Base-by-base conservation (phyloP, 2,797 vertebrate genomes). In the Pyrocephalus nanus region DNA sequence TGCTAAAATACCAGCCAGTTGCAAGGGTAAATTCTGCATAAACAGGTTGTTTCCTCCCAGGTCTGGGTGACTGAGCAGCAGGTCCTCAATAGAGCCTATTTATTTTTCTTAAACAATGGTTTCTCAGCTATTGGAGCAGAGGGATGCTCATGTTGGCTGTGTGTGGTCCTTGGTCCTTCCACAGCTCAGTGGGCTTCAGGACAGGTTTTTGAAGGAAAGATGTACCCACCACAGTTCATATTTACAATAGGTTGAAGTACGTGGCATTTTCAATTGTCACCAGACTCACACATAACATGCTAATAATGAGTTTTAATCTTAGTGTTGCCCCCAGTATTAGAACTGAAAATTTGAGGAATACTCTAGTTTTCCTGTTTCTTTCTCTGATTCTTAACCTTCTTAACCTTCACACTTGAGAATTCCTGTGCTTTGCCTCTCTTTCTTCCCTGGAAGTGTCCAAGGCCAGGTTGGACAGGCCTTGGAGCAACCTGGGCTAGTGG, bases 81-180 rank as follows among this genome's bases (percentile, higher is more conserved):
- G 65, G 32, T 11, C 27, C 61, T 69, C 47, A 47, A 20, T 10
- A 40, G 7, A 64, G 22, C 16, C 69, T 54, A 1, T 82, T 92
- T 60, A 32, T 27, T 53, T 61, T 71, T 40, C 62, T 92, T 32
- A 65, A 61, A 26, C 14, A 27, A 7, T 25, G 70, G 8, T 42
- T 75, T 88, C 25, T 77, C 40, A 58, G n/a, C 47, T 29, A 3
- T 22, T 74, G 79, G 45, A 67, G 81, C 6, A 2, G 0, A 77
- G 34, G 21, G 34, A 43, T 22, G 0, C 23, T 67, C 12, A 0
- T 3, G 18, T 27, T 4, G 2, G 47, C 40, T 51, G 3, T 9
- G 3, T 9, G 34, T 16, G 58, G 38, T 51, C 51, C 77, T 78
- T 78, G 47, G 30, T 45, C 53, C 71, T 88, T 27, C 71, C 51